Evolutionary conservation across 1,140 invertebrate genomes (phyloP).

Genomic region (Myzus persicae): DNA sequence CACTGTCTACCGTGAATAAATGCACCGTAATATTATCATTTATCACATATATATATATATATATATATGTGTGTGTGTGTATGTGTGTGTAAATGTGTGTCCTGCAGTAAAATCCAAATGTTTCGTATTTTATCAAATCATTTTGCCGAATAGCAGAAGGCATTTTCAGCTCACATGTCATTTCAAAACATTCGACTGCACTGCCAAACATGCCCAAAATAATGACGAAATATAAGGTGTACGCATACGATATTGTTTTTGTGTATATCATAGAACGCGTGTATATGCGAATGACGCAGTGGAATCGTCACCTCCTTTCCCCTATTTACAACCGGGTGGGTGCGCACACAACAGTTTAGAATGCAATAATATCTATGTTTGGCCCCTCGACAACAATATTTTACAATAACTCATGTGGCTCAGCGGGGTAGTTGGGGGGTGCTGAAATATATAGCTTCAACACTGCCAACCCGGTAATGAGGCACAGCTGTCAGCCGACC

Average conservation of each 20-base stretch:
- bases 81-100: background rate
- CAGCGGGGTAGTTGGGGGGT: too few relatives aligned
- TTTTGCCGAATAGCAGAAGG: background rate
- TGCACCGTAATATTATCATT: background rate
- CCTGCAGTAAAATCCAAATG: background rate
- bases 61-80: background rate
- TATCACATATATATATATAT: too few relatives aligned
- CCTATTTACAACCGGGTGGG: background rate
- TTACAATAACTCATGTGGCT: background rate
- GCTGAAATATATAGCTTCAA: conserved; percentile 30
- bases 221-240: conserved; percentile 19
- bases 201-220: background rate
- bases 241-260: conserved; percentile 21
- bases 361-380: conserved; percentile 32
- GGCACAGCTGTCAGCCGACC: conserved; percentile 40
- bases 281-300: background rate
- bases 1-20: background rate
- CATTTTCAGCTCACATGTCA: background rate
- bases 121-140: background rate
- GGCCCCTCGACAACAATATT: conserved; percentile 28
- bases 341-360: conserved; percentile 26
- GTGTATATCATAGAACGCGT: background rate
- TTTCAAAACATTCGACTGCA: conserved; percentile 9
- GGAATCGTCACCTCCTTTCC: conserved; percentile 1
- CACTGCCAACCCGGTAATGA: conserved; percentile 36